Conservation (phyloP, 2,797 vertebrate species). For the Enteromius unitaeniatus region DNA sequence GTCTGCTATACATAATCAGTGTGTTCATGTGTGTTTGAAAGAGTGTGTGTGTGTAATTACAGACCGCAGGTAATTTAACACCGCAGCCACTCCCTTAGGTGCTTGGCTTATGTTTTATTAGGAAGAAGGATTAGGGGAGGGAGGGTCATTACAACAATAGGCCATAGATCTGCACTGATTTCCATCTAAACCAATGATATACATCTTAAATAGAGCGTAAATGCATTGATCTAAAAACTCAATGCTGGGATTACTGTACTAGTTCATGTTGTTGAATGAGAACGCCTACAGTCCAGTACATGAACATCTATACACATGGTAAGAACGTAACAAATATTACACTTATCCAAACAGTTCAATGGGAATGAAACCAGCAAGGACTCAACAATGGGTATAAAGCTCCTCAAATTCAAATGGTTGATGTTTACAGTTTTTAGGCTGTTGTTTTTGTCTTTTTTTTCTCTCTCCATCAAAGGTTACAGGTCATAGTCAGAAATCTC, state of each 20-base stretch:
- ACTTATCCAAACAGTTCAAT: background rate
- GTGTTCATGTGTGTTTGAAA: conserved; percentile 36
- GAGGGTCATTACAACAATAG: conserved; percentile 50
- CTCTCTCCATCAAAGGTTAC: conserved; percentile 68
- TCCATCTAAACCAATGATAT: conserved; percentile 35
- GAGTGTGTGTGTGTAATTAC: conserved; percentile 71
- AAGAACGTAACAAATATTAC: background rate
- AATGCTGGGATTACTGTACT: conserved; percentile 34
- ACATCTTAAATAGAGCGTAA: conserved; percentile 21
- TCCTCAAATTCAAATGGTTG: conserved; percentile 4
- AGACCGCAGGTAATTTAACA: conserved; percentile 75
- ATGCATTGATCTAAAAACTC: background rate
- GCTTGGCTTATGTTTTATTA: conserved; percentile 71
- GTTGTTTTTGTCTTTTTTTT: conserved; percentile 29
- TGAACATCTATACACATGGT: conserved; percentile 13
- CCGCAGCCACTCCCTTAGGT: conserved; percentile 70
- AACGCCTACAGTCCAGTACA: background rate
- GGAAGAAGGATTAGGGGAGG: conserved; percentile 53
- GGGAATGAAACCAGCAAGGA: background rate
- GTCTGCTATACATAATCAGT: conserved; percentile 29
- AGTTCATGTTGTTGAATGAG: background rate
- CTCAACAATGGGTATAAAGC: background rate
- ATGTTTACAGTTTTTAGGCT: conserved; percentile 54
- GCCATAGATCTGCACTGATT: conserved; percentile 44
- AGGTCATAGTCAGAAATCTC: conserved; percentile 66